Base-by-base conservation (phyloP, 2,888 invertebrate genomes). In the Seira ritae region DNA sequence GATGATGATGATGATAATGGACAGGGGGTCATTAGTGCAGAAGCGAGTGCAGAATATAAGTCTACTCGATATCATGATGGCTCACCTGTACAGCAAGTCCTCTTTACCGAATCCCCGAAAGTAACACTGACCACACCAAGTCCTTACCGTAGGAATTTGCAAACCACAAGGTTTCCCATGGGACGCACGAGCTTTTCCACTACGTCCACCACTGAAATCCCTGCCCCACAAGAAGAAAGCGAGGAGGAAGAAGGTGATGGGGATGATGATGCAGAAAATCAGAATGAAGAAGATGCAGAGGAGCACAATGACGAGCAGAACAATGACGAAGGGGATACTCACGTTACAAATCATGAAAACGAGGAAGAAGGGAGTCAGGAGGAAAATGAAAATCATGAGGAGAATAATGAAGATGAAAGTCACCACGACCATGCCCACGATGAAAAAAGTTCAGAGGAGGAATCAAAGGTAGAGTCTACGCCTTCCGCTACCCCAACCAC, bases 61-160 rank as follows among this genome's bases (percentile, higher is more conserved):
- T 10, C 50, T 1, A 80, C 80, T 1, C 22, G 80, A 4, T 68
- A 80, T 23, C 31, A 67, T 19, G 77, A 70, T 2, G 75, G 75
- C 24, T 31, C 71, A 0, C 68, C 84, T 2, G 76, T 70, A 15
- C 84, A 84, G 55, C 82, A 86, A 70, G 85, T 86, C 6, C 75
- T 86, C n/a, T 86, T 86, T 46, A 86, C 86, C 4, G 77, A 76
- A 37, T 71, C 85, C 0, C 85, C 86, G 55, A 78, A 80, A 69
- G 77, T 80, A n/a, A 74, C 84, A 1, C 66, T 70, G 42, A 78
- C 80, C 42, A 75, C 73, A 17, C 73, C 82, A 19, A 66, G 70
- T 50, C 80, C 80, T 1, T 55, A 70, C 42, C 50, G 82, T 17
- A 73, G 81, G 19, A 73, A 82, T 60, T 60, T 83, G 23, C 84